A percentile compares a stretch with the other conserved stretches of the same genome.
These are phyloP conservation scores for Smutsia temminckii DNA, from an alignment of 2,797 vertebrate species.

Conservation along the genomic window DNA sequence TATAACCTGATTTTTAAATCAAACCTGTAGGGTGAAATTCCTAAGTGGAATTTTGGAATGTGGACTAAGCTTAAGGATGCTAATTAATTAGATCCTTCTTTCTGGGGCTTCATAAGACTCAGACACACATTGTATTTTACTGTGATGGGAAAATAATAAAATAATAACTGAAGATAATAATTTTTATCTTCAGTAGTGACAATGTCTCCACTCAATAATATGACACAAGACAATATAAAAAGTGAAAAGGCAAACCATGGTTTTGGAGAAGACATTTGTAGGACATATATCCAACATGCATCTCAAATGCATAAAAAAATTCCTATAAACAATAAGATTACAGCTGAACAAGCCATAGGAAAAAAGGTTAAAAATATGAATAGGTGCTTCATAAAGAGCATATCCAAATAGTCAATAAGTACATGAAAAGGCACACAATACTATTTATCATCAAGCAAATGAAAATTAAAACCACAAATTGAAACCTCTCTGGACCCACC, in stretches of 20 bases:
- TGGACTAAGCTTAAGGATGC: background rate
- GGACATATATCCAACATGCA: background rate
- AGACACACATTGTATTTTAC: background rate
- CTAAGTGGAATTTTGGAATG: background rate
- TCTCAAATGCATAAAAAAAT: background rate
- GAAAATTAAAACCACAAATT: background rate
- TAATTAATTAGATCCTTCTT: background rate
- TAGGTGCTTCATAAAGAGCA: background rate
- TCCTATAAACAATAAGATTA: background rate
- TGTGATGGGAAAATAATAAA: background rate
- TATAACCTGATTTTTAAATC: background rate
- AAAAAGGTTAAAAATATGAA: background rate
- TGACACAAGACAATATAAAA: background rate
- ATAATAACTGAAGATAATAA: background rate
- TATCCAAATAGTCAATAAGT: background rate
- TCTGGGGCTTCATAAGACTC: background rate
- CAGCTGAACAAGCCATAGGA: background rate
- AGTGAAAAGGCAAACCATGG: background rate
- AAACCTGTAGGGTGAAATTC: background rate
- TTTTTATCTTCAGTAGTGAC: background rate
- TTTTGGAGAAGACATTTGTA: background rate
- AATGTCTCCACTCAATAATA: constrained; percentile 12
- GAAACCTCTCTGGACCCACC: background rate
- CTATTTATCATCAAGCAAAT: background rate
- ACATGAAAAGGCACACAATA: background rate